Conservation (phyloP, 2,888 invertebrate species). For the Drosophila putrida region DNA sequence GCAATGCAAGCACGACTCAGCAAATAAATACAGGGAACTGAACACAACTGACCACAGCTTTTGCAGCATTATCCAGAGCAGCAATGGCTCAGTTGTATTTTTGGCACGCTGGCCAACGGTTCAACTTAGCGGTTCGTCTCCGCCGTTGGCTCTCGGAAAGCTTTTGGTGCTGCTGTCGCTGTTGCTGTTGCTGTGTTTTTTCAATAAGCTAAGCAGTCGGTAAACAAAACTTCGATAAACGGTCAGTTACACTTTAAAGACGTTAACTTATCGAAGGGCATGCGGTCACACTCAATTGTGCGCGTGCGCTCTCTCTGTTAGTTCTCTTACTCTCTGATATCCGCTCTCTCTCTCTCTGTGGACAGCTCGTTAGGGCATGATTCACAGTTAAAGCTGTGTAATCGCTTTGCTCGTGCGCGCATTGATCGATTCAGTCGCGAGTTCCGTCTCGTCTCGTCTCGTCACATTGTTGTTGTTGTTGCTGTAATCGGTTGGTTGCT, state of each 20-base stretch:
- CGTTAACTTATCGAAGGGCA: constrained; percentile 20
- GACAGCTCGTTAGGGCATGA: constrained; percentile 58
- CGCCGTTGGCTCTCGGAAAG: constrained; percentile 52
- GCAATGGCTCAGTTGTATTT: constrained; percentile 65
- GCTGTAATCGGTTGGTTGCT: constrained; percentile 16
- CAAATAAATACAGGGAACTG: constrained; percentile 26
- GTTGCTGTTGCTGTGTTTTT: constrained; percentile 13
- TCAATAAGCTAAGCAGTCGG: constrained; percentile 32
- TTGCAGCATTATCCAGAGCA: constrained; percentile 37
- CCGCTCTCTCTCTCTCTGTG: not conserved
- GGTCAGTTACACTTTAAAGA: constrained; percentile 17
- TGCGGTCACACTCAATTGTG: constrained; percentile 21
- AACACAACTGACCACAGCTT: constrained; percentile 40
- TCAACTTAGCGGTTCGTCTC: constrained; percentile 65
- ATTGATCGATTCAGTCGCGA: constrained; percentile 65
- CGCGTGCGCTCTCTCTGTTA: constrained; percentile 17
- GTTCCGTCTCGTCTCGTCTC: constrained; percentile 34
- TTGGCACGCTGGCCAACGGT: constrained; percentile 78
- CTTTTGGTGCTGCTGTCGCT: constrained; percentile 11
- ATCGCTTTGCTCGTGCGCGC: constrained; percentile 78
- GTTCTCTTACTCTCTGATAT: not conserved
- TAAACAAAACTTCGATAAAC: constrained; percentile 36
- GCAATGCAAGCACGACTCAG: constrained; percentile 53
- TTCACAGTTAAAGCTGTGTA: constrained; percentile 73
- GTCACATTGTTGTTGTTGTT: constrained; percentile 29